Evolutionary conservation across 2,113 vertebrate genomes (phyloP), one percentile per base, ranked within the genome.

Genomic region (Alces alces): DNA sequence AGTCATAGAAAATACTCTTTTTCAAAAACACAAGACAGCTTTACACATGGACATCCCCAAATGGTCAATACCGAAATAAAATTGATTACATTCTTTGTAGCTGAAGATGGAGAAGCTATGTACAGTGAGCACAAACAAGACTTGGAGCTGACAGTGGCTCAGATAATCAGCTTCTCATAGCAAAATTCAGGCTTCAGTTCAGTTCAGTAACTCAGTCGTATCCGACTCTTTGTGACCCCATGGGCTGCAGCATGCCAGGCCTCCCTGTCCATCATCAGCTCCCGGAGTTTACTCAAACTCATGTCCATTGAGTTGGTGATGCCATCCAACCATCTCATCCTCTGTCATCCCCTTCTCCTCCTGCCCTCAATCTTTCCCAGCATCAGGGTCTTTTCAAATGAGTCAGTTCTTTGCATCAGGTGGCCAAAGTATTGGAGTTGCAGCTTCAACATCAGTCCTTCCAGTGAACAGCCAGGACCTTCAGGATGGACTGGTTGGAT

Each of bases 161-260:
- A 70, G 19, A 39, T 39, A 70, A 70, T 23, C 66, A 70, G 66
- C 66, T 39, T 70, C n/a, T 70, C 19, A 70, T 70, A 23, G n/a
- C 66, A 70, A 70, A 70, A 70, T 23, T 70, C 66, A 70, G 66
- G 66, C n/a, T 70, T 70, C n/a, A 39, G n/a, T 70, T 70, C n/a
- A 70, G 19, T 39, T 39, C n/a, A 70, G 66, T 70, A 10, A 70
- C 66, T 70, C 10, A 39, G n/a, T 70, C 9, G 11, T 23, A 10
- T 70, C n/a, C 11, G 2, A 39, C 66, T 70, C n/a, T 70, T 36
- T 39, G n/a, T 1, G 0, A 70, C 19, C 17, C 64, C 9, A 70
- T 12, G 33, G 33, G n/a, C 64, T 36, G 64, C 33, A 66, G 16
- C 64, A 36, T 4, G 4, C 33, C 64, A 66, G 33, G 33, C 16